A percentile compares a stretch with the other conserved stretches of the same genome.
Conservation (phyloP, 2,113 vertebrate species). For the Phalacrocorax pelagicus region DNA sequence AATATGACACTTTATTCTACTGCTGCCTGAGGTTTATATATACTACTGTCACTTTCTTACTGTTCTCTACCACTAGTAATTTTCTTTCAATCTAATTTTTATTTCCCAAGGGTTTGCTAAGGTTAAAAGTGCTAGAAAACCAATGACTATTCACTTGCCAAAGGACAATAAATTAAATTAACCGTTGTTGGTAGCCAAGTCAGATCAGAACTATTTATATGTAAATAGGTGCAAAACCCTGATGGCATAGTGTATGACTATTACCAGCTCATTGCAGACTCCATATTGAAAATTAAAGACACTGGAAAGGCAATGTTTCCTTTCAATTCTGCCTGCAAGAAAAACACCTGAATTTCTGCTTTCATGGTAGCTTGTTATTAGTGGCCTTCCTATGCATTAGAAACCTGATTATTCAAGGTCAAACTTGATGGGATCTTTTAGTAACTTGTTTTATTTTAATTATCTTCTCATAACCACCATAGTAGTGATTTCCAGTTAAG, state of each 20-base stretch:
- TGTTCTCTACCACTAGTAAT: slow-evolving; percentile 78
- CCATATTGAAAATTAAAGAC: slow-evolving; percentile 43
- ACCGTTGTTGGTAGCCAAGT: slow-evolving; percentile 66
- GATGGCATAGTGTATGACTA: slow-evolving; percentile 59
- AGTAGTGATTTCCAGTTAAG: neutral
- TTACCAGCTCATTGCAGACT: slow-evolving; percentile 65
- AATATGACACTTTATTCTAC: slow-evolving; percentile 75
- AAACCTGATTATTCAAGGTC: slow-evolving; percentile 8
- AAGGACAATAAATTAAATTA: slow-evolving; percentile 83
- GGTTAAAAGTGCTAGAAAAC: slow-evolving; percentile 81
- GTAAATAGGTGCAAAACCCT: slow-evolving; percentile 73
- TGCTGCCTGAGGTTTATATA: slow-evolving; percentile 79
- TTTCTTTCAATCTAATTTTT: slow-evolving; percentile 84
- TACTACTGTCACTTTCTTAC: slow-evolving; percentile 81
- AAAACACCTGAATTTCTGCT: neutral
- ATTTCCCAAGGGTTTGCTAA: slow-evolving; percentile 82
- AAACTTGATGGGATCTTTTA: neutral
- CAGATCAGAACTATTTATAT: slow-evolving; percentile 79
- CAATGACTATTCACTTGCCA: slow-evolving; percentile 76
- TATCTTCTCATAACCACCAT: neutral
- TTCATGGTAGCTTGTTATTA: neutral
- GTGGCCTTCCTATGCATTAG: neutral
- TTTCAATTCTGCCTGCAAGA: slow-evolving; percentile 14
- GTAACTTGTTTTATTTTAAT: slow-evolving; percentile 17
- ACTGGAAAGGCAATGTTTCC: slow-evolving; percentile 15